Evolutionary conservation across 2,113 vertebrate species (phyloP), one percentile per base, ranked within the genome.

Genomic region (Crotalus helleri): DNA sequence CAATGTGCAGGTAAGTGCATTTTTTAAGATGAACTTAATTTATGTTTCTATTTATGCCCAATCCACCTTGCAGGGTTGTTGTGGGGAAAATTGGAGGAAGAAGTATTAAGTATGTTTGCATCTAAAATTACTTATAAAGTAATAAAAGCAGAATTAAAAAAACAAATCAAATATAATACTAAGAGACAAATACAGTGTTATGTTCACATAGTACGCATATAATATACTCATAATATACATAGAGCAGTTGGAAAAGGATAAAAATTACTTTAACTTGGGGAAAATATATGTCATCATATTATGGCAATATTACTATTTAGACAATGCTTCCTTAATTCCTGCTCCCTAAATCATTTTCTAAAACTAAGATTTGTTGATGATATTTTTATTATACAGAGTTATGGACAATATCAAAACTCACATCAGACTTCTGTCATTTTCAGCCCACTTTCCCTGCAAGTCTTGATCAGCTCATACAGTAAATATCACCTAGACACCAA

Each of bases 1-100:
- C 92, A 98, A 98, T 0, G 98, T 98, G 93, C 99, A 99, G 98
- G 99, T 99, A 96, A 96, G 74, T 39, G 0, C 2, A 0, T 33
- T 3, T 92, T 44, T 39, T 29, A 90, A 74, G 86, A 93, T 23
- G 29, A 88, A 23, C 2, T 0, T 81, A 57, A 29, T 53, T 54
- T 53, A 13, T n/a, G 49, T 51, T 51, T 51, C 49, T 51, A 51
- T 51, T 51, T 51, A 51, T 51, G 49, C 49, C 8, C 61, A 64
- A 13, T 64, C 61, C 26, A 64, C 61, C 12, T 64, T 64, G 11
- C 61, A n/a, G 26, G 59, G 26, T 64, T 29, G 26, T 64, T 64
- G 61, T 29, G 10, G 10, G 61, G 61, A 13, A 64, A 64, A 64
- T 64, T 64, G 61, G 61, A 29, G 61, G 61, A 64, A 64, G 59